These are phyloP conservation scores for Pocillopora damicornis DNA, from an alignment of 64 coral and sea anemone genomes.

Conservation along the genomic window DNA sequence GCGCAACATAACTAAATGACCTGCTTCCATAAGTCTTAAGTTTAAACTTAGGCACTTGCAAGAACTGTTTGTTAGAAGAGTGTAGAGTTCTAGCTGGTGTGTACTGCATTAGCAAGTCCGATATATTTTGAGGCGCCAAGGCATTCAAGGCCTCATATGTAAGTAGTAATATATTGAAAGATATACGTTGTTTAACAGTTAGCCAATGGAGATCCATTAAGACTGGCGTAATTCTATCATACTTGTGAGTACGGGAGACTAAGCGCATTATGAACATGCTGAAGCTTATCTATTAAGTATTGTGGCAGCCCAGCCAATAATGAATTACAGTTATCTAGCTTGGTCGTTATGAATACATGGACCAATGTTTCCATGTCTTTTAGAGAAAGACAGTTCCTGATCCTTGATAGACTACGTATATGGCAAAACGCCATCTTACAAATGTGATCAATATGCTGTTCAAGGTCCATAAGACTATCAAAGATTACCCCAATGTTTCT, in stretches of 20 bases:
- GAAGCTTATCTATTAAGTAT: slow-evolving; percentile 34
- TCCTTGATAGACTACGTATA: too few relatives aligned
- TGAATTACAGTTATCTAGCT: slow-evolving; percentile 58
- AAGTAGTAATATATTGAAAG: slow-evolving; percentile 38
- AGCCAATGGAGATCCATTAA: slow-evolving; percentile 54
- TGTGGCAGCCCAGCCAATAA: slow-evolving; percentile 47
- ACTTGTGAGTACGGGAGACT: slow-evolving; percentile 33
- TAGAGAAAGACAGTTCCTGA: too few relatives aligned
- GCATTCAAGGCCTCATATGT: slow-evolving; percentile 28
- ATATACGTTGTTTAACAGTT: slow-evolving; percentile 41
- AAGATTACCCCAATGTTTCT: too few relatives aligned
- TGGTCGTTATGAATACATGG: slow-evolving; percentile 11
- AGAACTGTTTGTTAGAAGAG: not conserved
- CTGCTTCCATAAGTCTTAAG: not conserved
- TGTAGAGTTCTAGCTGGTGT: slow-evolving; percentile 2
- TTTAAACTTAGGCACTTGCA: not conserved
- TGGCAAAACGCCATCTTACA: too few relatives aligned
- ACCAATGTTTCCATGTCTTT: too few relatives aligned
- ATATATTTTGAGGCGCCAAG: slow-evolving; percentile 12
- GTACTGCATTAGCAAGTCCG: not conserved
- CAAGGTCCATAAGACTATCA: too few relatives aligned
- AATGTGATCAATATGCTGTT: too few relatives aligned
- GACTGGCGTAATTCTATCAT: slow-evolving; percentile 44
- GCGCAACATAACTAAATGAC: not conserved
- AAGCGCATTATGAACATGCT: slow-evolving; percentile 45